Conservation (phyloP, 2,888 invertebrate genomes). For the Blastobasis lacticolella region DNA sequence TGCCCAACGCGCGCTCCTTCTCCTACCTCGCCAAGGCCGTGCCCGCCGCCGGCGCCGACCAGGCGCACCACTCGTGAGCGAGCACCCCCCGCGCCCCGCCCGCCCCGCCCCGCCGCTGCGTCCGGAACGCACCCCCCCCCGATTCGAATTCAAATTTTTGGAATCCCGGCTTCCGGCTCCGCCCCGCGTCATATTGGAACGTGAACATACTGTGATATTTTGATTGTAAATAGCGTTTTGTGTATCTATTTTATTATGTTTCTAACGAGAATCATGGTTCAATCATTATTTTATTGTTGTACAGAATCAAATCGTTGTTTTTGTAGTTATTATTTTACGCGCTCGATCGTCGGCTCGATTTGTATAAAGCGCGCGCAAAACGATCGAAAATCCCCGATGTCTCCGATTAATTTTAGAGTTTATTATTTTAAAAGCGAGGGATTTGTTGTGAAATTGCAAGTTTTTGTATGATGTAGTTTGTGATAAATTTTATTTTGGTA, state of each 20-base stretch:
- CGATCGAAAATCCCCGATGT: not conserved
- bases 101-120: slow-evolving; percentile 19
- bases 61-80: slow-evolving; percentile 46
- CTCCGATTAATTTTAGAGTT: slow-evolving; percentile 29
- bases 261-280: slow-evolving; percentile 48
- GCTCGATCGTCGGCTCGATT: slow-evolving; percentile 1
- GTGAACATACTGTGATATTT: slow-evolving; percentile 46
- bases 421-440: slow-evolving; percentile 38
- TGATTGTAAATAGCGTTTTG: slow-evolving; percentile 54
- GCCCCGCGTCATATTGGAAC: not conserved
- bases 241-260: slow-evolving; percentile 45
- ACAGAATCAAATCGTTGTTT: slow-evolving; percentile 41
- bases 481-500: slow-evolving; percentile 59
- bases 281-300: slow-evolving; percentile 45
- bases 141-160: no score
- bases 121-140: not conserved
- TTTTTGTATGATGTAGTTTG: slow-evolving; percentile 46
- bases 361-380: not conserved
- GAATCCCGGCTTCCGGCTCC: no score
- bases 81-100: slow-evolving; percentile 4
- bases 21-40: slow-evolving; percentile 71
- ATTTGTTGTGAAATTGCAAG: slow-evolving; percentile 55
- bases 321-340: slow-evolving; percentile 33
- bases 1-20: slow-evolving; percentile 80
- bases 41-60: slow-evolving; percentile 64